These are phyloP conservation scores for Carlito syrichta DNA, from an alignment of 2,113 vertebrate species.

Conservation along the genomic window DNA sequence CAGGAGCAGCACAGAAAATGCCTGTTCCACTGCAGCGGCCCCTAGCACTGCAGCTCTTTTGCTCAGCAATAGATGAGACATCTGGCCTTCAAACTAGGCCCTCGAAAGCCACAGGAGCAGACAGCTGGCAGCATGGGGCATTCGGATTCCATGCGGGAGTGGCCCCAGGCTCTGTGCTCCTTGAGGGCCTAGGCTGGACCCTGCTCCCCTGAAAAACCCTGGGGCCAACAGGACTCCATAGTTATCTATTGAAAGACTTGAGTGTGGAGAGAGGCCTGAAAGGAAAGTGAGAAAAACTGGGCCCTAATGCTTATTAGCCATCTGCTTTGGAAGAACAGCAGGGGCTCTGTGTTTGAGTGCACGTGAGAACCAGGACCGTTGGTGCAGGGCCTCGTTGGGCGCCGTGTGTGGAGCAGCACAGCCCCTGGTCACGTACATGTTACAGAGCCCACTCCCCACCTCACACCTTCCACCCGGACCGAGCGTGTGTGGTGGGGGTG, in stretches of 20 bases:
- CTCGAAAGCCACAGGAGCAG: background rate
- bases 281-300: background rate
- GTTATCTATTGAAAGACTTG: background rate
- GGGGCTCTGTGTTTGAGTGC: background rate
- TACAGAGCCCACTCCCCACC: rapidly evolving
- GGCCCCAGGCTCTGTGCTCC: background rate
- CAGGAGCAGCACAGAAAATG: too few relatives aligned
- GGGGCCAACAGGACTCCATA: background rate
- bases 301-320: too few relatives aligned
- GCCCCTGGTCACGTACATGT: background rate
- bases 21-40: background rate
- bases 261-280: background rate
- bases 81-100: background rate
- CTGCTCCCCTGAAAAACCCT: too few relatives aligned
- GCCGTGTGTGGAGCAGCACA: rapidly evolving
- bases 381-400: rapidly evolving
- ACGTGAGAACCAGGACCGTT: background rate
- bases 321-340: rapidly evolving
- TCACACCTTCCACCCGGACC: background rate
- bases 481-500: rapidly evolving
- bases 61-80: background rate
- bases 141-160: background rate
- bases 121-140: background rate
- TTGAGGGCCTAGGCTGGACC: background rate
- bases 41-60: background rate